These are phyloP conservation scores for Macrosiphum euphorbiae DNA, from an alignment of 2,888 invertebrate species.

Conservation along the genomic window DNA sequence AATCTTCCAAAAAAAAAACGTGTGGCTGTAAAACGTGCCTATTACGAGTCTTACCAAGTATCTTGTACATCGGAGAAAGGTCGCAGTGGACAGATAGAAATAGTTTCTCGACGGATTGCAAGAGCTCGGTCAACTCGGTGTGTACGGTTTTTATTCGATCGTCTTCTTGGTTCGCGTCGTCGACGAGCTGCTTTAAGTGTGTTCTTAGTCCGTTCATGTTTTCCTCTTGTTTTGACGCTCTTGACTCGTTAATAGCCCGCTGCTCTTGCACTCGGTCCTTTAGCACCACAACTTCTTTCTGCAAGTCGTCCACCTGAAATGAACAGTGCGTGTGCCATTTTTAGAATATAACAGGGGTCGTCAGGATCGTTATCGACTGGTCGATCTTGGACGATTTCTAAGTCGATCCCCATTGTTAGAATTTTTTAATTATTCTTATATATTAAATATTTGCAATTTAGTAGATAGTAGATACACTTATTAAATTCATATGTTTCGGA, in stretches of 20 bases:
- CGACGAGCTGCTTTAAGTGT: constrained; percentile 73
- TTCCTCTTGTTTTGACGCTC: constrained; percentile 75
- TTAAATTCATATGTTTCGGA: too few relatives aligned
- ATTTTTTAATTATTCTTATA: too few relatives aligned
- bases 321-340: neutral
- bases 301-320: constrained; percentile 77
- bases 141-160: constrained; percentile 71
- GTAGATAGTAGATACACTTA: too few relatives aligned
- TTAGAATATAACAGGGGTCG: neutral
- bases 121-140: constrained; percentile 70
- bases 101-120: constrained; percentile 72
- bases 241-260: constrained; percentile 74
- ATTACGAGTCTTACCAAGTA: constrained; percentile 73
- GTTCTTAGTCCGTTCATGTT: constrained; percentile 74
- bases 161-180: constrained; percentile 70
- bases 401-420: too few relatives aligned
- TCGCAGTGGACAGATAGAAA: constrained; percentile 80
- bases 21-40: too few relatives aligned
- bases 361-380: too few relatives aligned
- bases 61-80: constrained; percentile 79
- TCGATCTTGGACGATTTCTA: too few relatives aligned
- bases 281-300: constrained; percentile 78
- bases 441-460: too few relatives aligned
- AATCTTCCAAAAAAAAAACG: too few relatives aligned
- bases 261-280: constrained; percentile 78